A percentile compares a stretch with the other conserved stretches of the same genome.
phyloP scores from a whole-genome alignment of 2,797 vertebrate species.

The Acipenser ruthenus region DNA sequence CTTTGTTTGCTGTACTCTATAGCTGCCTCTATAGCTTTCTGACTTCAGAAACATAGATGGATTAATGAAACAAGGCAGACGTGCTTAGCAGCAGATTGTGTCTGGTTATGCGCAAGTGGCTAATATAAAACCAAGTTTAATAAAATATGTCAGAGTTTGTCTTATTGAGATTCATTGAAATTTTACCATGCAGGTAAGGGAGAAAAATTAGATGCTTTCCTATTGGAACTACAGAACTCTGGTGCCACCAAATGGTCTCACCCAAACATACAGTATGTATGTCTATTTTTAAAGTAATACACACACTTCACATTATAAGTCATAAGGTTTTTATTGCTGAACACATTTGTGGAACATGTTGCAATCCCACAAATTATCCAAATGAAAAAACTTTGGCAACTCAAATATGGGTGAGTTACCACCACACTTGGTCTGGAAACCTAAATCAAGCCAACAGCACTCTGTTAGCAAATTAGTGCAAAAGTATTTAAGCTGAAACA shows the following conservation, averaged over 20 bases:
- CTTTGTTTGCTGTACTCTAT: not conserved
- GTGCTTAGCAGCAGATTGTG: conserved; percentile 4
- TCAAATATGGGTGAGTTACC: no score
- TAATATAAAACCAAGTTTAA: not conserved
- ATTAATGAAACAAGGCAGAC: conserved; percentile 5
- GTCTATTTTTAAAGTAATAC: no score
- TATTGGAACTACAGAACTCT: not conserved
- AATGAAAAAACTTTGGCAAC: no score
- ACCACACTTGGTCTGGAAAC: no score
- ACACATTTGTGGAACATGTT: no score
- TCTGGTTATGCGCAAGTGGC: not conserved
- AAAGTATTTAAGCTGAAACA: no score
- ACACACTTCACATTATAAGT: no score
- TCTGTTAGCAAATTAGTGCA: no score
- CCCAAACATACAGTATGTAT: not conserved
- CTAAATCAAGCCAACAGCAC: no score
- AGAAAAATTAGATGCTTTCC: not conserved
- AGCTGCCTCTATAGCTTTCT: no score
- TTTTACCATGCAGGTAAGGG: not conserved
- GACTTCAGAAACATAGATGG: not conserved
- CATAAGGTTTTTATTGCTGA: no score
- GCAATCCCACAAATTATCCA: no score
- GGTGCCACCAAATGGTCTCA: not conserved
- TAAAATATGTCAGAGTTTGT: conserved; percentile 2
- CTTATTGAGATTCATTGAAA: conserved; percentile 7